Conservation (phyloP, 2,797 vertebrate genomes). For the Pipistrellus pipistrellus region DNA sequence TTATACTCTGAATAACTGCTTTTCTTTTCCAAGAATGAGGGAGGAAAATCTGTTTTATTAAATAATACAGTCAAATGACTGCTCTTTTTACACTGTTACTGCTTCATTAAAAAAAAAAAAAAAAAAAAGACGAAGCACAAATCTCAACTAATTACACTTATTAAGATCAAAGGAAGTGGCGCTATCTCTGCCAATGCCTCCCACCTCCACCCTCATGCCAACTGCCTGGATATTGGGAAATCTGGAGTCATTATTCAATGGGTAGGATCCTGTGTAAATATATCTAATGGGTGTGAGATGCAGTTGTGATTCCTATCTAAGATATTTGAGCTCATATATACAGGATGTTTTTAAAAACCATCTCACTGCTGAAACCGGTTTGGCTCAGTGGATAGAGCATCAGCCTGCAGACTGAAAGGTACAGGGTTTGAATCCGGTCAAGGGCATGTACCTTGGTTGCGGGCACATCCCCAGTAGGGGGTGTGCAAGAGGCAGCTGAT, state of each 20-base stretch:
- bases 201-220: slow-evolving; percentile 71
- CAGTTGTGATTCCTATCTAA: slow-evolving; percentile 43
- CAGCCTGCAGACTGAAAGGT: no score
- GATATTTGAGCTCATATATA: slow-evolving; percentile 13
- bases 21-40: slow-evolving; percentile 66
- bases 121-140: slow-evolving; percentile 70
- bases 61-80: slow-evolving; percentile 81
- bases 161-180: slow-evolving; percentile 69
- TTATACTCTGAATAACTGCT: slow-evolving; percentile 61
- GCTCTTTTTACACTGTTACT: slow-evolving; percentile 78
- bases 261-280: slow-evolving; percentile 41
- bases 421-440: no score
- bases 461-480: no score
- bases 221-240: slow-evolving; percentile 70
- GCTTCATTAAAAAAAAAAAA: slow-evolving; percentile 43
- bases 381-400: no score
- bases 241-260: slow-evolving; percentile 72
- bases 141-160: slow-evolving; percentile 78
- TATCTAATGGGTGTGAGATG: slow-evolving; percentile 31
- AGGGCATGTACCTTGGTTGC: no score
- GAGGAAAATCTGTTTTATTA: slow-evolving; percentile 75
- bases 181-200: slow-evolving; percentile 68
- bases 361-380: no score
- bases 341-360: background rate
- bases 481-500: no score